Base-by-base conservation (phyloP, 2,797 vertebrate species). In the Muscicapa striata region DNA sequence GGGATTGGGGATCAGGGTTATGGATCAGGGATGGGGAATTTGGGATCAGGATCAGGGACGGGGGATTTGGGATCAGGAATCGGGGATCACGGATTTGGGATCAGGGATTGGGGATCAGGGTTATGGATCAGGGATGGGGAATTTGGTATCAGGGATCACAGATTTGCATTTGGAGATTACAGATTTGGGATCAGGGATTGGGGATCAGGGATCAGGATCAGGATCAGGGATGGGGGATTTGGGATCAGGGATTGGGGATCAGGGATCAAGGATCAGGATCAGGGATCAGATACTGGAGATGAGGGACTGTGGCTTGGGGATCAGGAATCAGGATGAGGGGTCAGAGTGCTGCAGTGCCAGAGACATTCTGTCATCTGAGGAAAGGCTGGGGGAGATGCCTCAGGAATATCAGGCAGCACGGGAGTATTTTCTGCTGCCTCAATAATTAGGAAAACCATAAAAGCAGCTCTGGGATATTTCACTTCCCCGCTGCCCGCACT, bases 401-500 rank as follows among this genome's bases (percentile, higher is more conserved):
- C 59, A 7, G 10, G 46, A 38, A 4, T 38, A 16, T 10, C 68
- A 7, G 3, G 0, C 52, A 59, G 49, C 13, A 0, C 3, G 6
- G 32, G 17, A 22, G 0, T 13, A 1, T 21, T 36, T 64, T 40
- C 73, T 46, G 16, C 40, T 1, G 2, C 41, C 17, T 14, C 55
- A 24, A 3, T 17, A 48, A 58, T 21, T 1, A 23, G 41, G 57
- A 29, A 69, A 51, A 15, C 2, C 0, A 4, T 45, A 34, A 58
- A 46, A 55, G 30, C 22, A 68, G 58, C 54, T 58, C 66, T 23
- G 7, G 70, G 48, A 8, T 54, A 5, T 20, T 74, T 45, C 3
- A 0, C 15, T 40, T 32, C 6, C 10, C 13, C 1, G 14, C 19
- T 54, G 30, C 59, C 64, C 0, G 0, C 32, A 6, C 12, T 9